Conservation (phyloP, 2,888 invertebrate species). For the Mythimna pallens region DNA sequence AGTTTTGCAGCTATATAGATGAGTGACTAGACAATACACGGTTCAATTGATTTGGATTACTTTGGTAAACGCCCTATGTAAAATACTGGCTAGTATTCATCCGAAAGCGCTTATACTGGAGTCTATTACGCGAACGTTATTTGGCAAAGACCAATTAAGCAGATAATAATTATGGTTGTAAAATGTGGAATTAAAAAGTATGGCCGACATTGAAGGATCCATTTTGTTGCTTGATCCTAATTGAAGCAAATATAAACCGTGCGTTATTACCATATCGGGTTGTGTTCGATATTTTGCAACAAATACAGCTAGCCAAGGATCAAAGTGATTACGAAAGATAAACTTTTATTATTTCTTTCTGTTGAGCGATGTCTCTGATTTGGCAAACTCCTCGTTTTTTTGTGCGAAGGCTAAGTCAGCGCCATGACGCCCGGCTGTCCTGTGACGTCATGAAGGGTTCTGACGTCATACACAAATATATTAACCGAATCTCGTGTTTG, state of each 20-base stretch:
- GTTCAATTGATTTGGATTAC: no score
- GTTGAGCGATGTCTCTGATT: constrained; percentile 28
- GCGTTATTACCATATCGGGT: background rate
- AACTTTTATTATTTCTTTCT: constrained; percentile 23
- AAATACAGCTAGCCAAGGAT: constrained; percentile 22
- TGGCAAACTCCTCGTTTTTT: constrained; percentile 44
- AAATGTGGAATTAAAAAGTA: background rate
- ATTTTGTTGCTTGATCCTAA: background rate
- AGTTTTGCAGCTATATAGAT: no score
- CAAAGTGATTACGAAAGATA: constrained; percentile 43
- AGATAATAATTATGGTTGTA: background rate
- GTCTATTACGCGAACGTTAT: no score
- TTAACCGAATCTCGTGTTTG: constrained; percentile 45
- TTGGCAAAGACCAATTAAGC: no score
- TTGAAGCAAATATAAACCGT: background rate
- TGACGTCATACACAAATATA: constrained; percentile 53
- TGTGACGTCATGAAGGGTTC: constrained; percentile 53
- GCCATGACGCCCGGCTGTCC: constrained; percentile 51
- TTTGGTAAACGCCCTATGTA: no score
- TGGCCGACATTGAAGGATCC: no score
- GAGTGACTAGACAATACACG: no score
- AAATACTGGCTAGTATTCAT: no score
- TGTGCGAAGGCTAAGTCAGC: constrained; percentile 33
- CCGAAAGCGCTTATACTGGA: no score
- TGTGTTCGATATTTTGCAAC: constrained; percentile 16